Evolutionary conservation across 2,797 vertebrate genomes (phyloP).

Genomic region (Vipera ursinii): DNA sequence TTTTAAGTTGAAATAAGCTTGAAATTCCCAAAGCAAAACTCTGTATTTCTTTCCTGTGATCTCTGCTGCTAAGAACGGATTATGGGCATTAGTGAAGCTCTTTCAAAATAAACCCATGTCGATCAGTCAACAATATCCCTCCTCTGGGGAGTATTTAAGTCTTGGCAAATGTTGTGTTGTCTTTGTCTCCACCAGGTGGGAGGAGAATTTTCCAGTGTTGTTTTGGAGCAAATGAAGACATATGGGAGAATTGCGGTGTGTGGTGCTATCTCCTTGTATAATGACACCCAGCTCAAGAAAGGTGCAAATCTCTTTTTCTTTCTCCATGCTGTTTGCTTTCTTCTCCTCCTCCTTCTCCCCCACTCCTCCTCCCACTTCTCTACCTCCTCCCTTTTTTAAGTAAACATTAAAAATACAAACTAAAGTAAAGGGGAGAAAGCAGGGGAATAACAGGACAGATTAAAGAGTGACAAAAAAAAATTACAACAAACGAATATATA

Average conservation of each 20-base stretch:
- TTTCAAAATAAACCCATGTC: not conserved
- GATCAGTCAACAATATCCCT: not conserved
- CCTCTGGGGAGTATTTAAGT: constrained; percentile 12
- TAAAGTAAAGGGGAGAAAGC: not conserved
- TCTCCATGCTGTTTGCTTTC: not conserved
- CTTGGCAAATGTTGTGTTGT: not conserved
- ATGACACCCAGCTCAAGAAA: constrained; percentile 72
- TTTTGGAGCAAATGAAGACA: constrained; percentile 80
- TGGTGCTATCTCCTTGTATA: constrained; percentile 83
- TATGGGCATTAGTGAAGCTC: not conserved
- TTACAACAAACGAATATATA: not conserved
- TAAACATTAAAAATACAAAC: not conserved
- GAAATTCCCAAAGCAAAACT: not conserved
- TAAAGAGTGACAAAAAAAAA: not conserved
- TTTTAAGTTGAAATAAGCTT: not conserved
- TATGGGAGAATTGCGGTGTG: constrained; percentile 86
- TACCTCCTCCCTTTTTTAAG: not conserved
- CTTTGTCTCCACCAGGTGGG: constrained; percentile 74
- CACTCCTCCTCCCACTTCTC: not conserved
- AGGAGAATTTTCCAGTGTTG: constrained; percentile 74
- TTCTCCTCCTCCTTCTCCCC: not conserved
- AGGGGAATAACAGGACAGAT: not conserved
- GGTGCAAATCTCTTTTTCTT: constrained; percentile 62
- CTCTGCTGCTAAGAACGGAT: not conserved
- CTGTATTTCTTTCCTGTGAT: not conserved